Percentiles rank a stretch among this genome's conserved stretches.
phyloP scores from a whole-genome alignment of 2,113 vertebrate genomes.

The Tonatia bakeri region DNA sequence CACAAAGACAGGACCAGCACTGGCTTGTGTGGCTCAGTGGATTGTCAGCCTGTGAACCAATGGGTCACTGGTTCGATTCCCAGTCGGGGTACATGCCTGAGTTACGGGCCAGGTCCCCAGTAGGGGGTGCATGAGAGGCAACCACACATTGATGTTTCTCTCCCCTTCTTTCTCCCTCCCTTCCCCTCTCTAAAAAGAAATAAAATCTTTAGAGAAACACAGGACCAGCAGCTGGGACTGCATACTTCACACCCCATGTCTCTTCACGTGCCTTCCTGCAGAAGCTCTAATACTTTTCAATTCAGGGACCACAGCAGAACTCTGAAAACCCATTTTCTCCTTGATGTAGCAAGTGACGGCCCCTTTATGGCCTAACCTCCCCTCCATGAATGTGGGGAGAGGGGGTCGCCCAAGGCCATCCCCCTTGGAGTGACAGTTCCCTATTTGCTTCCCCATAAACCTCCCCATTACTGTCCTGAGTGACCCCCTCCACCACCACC shows the following conservation, averaged over 20 bases:
- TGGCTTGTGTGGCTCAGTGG: too few relatives aligned
- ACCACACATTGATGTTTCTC: too few relatives aligned
- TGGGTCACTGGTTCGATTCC: too few relatives aligned
- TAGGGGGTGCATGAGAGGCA: too few relatives aligned
- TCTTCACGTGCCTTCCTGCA: background rate
- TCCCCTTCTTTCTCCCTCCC: too few relatives aligned
- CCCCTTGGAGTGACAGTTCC: background rate
- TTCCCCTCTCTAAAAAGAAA: too few relatives aligned
- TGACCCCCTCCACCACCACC: rapidly evolving
- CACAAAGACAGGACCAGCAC: too few relatives aligned
- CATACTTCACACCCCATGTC: background rate
- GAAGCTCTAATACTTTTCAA: background rate
- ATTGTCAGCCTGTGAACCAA: too few relatives aligned
- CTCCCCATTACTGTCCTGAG: background rate
- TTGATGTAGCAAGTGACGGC: background rate
- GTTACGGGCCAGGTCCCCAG: too few relatives aligned
- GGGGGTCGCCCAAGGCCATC: background rate
- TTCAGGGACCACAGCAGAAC: background rate
- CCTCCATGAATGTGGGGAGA: background rate
- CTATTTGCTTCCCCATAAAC: background rate
- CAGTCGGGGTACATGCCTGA: too few relatives aligned
- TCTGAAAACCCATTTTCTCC: background rate
- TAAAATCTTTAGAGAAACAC: background rate
- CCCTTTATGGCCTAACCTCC: background rate
- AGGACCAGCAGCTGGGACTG: background rate